phyloP scores from a whole-genome alignment of 2,888 invertebrate species.

The Disparrhopalites patrizii region DNA sequence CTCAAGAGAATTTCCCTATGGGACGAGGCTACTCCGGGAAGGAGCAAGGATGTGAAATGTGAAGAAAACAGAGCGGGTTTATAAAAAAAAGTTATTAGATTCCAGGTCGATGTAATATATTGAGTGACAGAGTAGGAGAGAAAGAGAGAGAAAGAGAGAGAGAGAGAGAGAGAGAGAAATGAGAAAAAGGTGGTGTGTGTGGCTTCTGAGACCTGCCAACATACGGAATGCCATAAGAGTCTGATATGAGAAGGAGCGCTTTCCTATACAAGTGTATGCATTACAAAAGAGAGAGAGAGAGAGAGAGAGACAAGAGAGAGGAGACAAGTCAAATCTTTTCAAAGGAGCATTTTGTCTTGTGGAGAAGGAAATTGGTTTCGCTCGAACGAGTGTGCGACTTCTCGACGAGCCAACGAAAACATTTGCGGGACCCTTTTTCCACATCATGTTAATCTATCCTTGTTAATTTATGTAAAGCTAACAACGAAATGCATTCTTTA shows the following conservation, averaged over 20 bases:
- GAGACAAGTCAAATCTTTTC: slow-evolving; percentile 42
- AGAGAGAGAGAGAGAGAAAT: too few relatives aligned
- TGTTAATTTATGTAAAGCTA: slow-evolving; percentile 49
- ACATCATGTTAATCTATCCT: slow-evolving; percentile 49
- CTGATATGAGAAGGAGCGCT: neutral
- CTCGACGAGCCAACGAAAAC: slow-evolving; percentile 49
- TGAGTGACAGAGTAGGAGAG: too few relatives aligned
- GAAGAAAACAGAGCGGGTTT: too few relatives aligned
- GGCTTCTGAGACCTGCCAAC: too few relatives aligned
- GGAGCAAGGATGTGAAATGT: too few relatives aligned
- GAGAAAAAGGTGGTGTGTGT: neutral
- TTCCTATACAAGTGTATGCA: neutral
- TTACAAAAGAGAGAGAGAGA: too few relatives aligned
- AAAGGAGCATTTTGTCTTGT: slow-evolving; percentile 48
- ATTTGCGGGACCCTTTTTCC: slow-evolving; percentile 49
- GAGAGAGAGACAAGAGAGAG: slow-evolving; percentile 15
- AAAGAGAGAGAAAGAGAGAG: too few relatives aligned
- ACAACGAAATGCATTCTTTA: slow-evolving; percentile 49
- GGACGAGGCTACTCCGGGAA: too few relatives aligned
- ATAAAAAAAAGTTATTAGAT: too few relatives aligned
- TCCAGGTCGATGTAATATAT: too few relatives aligned
- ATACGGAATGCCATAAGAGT: neutral
- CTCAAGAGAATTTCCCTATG: too few relatives aligned
- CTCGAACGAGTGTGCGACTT: slow-evolving; percentile 48
- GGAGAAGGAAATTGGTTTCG: slow-evolving; percentile 49